phyloP scores from a whole-genome alignment of 2,888 invertebrate species.

The Morpho helenor region DNA sequence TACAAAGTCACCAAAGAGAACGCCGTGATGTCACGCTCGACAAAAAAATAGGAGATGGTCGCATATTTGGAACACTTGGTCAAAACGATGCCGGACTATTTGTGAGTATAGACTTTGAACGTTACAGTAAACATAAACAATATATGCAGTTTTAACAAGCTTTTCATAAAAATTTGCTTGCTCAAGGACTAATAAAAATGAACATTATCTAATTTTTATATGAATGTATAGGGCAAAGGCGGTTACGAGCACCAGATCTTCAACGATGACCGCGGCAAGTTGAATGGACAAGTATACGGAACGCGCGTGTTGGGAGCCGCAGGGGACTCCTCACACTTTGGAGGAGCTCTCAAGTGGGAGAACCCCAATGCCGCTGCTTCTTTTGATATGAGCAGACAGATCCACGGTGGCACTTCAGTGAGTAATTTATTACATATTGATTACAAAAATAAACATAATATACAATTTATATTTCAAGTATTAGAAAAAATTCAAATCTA shows the following conservation, averaged over 20 bases:
- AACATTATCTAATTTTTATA: too few species aligned
- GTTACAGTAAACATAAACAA: too few species aligned
- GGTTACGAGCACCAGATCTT: constrained; percentile 56
- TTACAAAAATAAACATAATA: too few species aligned
- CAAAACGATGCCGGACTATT: constrained; percentile 44
- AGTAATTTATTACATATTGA: constrained; percentile 24
- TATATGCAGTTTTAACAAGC: too few species aligned
- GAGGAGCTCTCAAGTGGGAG: constrained; percentile 50
- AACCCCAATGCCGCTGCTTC: constrained; percentile 45
- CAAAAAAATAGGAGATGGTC: constrained; percentile 36
- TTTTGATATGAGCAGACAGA: constrained; percentile 45
- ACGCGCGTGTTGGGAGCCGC: constrained; percentile 44
- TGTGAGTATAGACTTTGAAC: constrained; percentile 36
- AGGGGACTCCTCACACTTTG: constrained; percentile 48
- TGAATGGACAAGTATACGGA: constrained; percentile 48
- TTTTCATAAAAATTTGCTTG: too few species aligned
- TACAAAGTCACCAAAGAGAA: constrained; percentile 25
- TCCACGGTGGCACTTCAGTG: constrained; percentile 49
- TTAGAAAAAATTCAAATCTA: too few species aligned
- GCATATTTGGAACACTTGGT: constrained; percentile 50
- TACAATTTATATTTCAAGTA: too few species aligned
- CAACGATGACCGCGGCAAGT: constrained; percentile 50
- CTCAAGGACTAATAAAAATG: too few species aligned
- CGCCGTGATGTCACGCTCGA: constrained; percentile 38
- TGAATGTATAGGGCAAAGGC: constrained; percentile 43